phyloP scores from a whole-genome alignment of 2,888 invertebrate species.

The Stenurella melanura region DNA sequence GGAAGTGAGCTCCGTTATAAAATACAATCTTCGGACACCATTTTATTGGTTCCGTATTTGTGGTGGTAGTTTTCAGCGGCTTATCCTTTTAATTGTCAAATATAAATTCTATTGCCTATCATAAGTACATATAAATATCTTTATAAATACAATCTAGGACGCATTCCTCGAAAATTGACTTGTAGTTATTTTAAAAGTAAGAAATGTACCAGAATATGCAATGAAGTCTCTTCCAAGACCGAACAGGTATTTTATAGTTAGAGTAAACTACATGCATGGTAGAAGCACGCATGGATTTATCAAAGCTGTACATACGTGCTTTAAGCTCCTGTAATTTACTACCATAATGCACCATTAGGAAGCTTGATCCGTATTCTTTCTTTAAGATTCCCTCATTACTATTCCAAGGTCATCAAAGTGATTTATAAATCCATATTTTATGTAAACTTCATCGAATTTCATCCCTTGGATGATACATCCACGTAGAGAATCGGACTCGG shows the following conservation, averaged over 20 bases:
- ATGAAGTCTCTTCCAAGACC: neutral
- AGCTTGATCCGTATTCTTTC: constrained; percentile 32
- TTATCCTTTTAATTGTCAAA: too few relatives aligned
- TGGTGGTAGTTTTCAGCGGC: too few relatives aligned
- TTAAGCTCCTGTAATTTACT: constrained; percentile 14
- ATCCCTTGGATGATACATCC: constrained; percentile 33
- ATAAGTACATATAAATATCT: too few relatives aligned
- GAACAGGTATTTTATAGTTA: neutral
- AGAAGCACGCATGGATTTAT: constrained; percentile 20
- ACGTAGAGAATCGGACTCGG: constrained; percentile 18
- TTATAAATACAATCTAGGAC: too few relatives aligned
- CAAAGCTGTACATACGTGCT: constrained; percentile 24
- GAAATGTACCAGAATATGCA: neutral
- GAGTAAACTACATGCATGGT: constrained; percentile 14
- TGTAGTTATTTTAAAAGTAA: neutral
- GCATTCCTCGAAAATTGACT: neutral
- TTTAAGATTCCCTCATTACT: constrained; percentile 32
- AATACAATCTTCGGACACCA: too few relatives aligned
- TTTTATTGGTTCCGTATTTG: too few relatives aligned
- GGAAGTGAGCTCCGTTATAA: too few relatives aligned
- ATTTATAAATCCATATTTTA: constrained; percentile 44
- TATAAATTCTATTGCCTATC: too few relatives aligned
- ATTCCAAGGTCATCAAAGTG: constrained; percentile 39
- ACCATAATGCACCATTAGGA: constrained; percentile 23
- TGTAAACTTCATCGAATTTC: constrained; percentile 33